Base-by-base conservation (phyloP, 1,140 invertebrate species). In the Halictus rubicundus region DNA sequence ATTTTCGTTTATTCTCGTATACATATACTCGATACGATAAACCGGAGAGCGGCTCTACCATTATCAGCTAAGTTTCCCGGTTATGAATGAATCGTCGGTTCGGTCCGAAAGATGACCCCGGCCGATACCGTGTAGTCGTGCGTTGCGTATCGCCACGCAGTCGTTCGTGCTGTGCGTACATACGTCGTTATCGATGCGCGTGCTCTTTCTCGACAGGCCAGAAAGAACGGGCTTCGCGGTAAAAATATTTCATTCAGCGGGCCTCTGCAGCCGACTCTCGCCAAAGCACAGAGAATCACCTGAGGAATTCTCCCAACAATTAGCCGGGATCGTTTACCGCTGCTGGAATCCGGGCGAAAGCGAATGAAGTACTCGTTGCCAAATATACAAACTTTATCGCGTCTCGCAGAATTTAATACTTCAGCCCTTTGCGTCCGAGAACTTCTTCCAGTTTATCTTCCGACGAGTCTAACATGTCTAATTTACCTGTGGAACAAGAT, bases 81-180 rank as follows among this genome's bases (percentile, higher is more conserved):
- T 78, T 78, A 78, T 78, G 76, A 78, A 78, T 78, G 76, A 78
- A 78, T 72, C 76, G 69, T 54, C 42, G 76, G 23, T 49, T 72
- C 46, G 68, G 59, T 78, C 37, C 68, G 76, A 78, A 78, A 78
- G 76, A 78, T 78, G 76, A 78, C 76, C 69, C 68, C 76, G 49
- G 59, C 59, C 68, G 69, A 78, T 72, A 78, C 52, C 69, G 59
- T 60, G 68, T 60, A 54, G 60, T 23, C 32, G 46, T 65, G 76
- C 76, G 68, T 78, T 46, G 76, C 68, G 68, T 78, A 78, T 78
- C 76, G 27, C 57, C 68, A 72, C 60, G 68, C 60, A 69, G 60
- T 21, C 37, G n/a, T 77, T 78, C 57, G 75, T 77, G 75, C 64
- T 21, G 59, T 78, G 76, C 69, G 76, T 78, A 72, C 49, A 65